These are phyloP conservation scores for Sinocyclocheilus anophthalmus DNA, from an alignment of 2,113 vertebrate genomes.

Conservation along the genomic window DNA sequence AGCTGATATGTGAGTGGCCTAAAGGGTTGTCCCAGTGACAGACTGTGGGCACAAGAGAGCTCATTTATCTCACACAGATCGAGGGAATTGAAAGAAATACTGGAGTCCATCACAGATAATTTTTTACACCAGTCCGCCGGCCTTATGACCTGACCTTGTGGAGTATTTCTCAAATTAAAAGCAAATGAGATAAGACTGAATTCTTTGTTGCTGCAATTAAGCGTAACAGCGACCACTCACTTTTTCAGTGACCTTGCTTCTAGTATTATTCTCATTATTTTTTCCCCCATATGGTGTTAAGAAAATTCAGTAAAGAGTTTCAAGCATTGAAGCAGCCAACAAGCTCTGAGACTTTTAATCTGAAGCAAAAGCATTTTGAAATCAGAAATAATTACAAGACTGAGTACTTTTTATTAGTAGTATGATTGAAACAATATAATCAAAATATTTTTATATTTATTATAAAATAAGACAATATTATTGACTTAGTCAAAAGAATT, in stretches of 20 bases:
- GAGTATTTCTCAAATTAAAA: slow-evolving; percentile 12
- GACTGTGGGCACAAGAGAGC: slow-evolving; percentile 14
- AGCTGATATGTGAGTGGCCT: slow-evolving; percentile 27
- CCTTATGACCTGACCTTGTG: slow-evolving; percentile 1
- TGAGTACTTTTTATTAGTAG: no score
- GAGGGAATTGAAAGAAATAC: background rate
- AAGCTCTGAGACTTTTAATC: background rate
- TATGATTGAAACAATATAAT: no score
- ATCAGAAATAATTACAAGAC: background rate
- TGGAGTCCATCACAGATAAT: background rate
- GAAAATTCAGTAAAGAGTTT: background rate
- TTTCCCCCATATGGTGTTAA: background rate
- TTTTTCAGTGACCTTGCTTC: background rate
- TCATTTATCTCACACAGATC: slow-evolving; percentile 6
- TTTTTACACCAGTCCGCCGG: background rate
- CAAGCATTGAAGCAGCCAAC: background rate
- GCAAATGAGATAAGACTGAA: background rate
- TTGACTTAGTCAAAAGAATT: no score
- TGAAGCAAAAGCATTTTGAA: background rate
- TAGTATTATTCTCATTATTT: no score
- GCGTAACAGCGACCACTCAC: background rate
- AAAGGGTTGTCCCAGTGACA: slow-evolving; percentile 9
- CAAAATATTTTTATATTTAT: no score
- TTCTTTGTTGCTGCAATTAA: background rate
- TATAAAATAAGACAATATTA: no score